A percentile compares a stretch with the other conserved stretches of the same genome.
These are phyloP conservation scores for Ctenochaetus hawaiiensis DNA, from an alignment of 2,797 vertebrate genomes.

Conservation along the genomic window DNA sequence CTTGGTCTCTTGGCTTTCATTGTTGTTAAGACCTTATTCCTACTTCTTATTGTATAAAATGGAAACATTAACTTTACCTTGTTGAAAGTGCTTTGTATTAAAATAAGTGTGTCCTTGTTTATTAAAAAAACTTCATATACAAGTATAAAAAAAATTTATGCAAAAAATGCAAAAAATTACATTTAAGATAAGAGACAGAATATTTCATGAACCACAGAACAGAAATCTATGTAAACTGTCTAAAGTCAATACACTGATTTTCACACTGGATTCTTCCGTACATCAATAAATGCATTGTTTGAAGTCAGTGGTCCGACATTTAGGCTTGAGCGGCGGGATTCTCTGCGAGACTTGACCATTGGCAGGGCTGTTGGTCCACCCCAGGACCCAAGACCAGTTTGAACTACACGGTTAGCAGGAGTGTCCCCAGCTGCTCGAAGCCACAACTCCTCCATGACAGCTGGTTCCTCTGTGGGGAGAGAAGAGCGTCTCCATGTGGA, in stretches of 20 bases:
- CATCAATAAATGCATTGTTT: slow-evolving; percentile 89
- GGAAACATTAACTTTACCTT: slow-evolving; percentile 39
- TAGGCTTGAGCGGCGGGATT: slow-evolving; percentile 88
- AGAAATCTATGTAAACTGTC: slow-evolving; percentile 28
- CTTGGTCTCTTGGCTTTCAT: slow-evolving; percentile 10
- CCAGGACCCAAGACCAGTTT: slow-evolving; percentile 69
- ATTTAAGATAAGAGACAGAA: slow-evolving; percentile 36
- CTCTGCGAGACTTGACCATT: slow-evolving; percentile 85
- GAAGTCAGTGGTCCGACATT: slow-evolving; percentile 77
- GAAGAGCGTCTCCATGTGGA: slow-evolving; percentile 94
- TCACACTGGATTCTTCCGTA: slow-evolving; percentile 93
- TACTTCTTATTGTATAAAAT: slow-evolving; percentile 36
- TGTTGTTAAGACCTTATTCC: slow-evolving; percentile 17
- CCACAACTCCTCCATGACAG: slow-evolving; percentile 84
- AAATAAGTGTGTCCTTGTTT: slow-evolving; percentile 54
- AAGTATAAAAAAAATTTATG: slow-evolving; percentile 49
- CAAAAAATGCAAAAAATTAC: slow-evolving; percentile 41
- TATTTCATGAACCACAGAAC: slow-evolving; percentile 37
- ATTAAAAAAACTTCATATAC: slow-evolving; percentile 59
- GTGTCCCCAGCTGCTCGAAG: slow-evolving; percentile 77
- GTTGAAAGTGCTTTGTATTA: slow-evolving; percentile 75
- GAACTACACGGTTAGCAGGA: slow-evolving; percentile 71
- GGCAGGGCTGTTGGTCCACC: slow-evolving; percentile 72
- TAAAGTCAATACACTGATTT: not conserved
- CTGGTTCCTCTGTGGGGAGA: slow-evolving; percentile 88